Base-by-base conservation (phyloP, 1,140 invertebrate genomes). In the Drosophila nigromelanica region DNA sequence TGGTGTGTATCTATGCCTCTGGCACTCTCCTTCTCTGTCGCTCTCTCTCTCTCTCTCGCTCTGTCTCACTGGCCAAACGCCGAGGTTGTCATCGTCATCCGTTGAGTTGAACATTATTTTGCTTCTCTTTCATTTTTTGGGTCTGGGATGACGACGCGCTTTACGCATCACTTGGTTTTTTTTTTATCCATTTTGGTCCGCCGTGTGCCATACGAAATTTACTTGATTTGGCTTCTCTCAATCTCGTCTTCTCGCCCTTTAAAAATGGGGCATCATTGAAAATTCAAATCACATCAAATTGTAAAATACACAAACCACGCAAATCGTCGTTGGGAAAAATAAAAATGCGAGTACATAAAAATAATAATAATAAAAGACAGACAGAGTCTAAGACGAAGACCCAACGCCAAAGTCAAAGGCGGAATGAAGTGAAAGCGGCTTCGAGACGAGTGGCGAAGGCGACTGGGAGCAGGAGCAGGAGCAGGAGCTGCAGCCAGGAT, bases 211-310 rank as follows among this genome's bases (percentile, higher is more conserved):
- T 43, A 50, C 63, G 45, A 77, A 67, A 70, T 76, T 76, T 52
- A 47, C 45, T 58, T 66, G 55, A 70, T 70, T 81, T 76, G 58
- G 66, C 68, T 56, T 40, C 39, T 39, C 58, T 10, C 66, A 50
- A 58, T 66, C 62, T 56, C 40, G 27, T 6, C 27, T 5, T 27
- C 21, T 5, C 50, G 35, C 11, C 7, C 24, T 40, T 40, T 47
- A 37, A 30, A 66, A 69, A 71, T 67, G 68, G 66, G 62, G 52
- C 74, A 76, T 66, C 83, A 87, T 89, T 87, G 76, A 69, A 63
- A 82, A 87, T 87, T 87, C 83, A 87, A 87, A 89, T 87, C 83
- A 87, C 83, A 87, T 63, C 83, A 82, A 79, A 89, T 77, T 89
- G 76, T 89, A 87, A 87, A 87, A 89, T 86, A 82, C 83, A 87